phyloP scores from a whole-genome alignment of 1,140 invertebrate genomes.

The Neodiprion fabricii region DNA sequence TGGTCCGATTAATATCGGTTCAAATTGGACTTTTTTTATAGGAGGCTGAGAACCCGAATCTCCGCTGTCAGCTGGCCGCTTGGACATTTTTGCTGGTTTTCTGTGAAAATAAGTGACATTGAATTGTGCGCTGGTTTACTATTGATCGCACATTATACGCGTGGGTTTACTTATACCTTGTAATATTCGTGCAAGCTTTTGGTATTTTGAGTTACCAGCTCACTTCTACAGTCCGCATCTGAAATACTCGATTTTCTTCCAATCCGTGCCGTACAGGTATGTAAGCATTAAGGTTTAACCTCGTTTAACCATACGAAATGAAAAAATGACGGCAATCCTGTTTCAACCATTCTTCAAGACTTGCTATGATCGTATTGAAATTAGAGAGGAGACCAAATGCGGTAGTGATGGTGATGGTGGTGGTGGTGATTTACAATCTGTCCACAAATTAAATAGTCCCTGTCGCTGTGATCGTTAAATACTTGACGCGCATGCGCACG shows the following conservation, averaged over 20 bases:
- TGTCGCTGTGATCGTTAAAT: too few species aligned
- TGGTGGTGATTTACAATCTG: neutral
- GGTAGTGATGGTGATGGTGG: too few species aligned
- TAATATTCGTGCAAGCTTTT: neutral
- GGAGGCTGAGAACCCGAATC: slow-evolving; percentile 70
- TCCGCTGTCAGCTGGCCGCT: slow-evolving; percentile 72
- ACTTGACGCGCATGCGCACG: too few species aligned
- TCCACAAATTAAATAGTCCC: neutral
- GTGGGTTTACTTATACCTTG: neutral
- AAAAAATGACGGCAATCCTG: neutral
- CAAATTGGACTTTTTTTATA: slow-evolving; percentile 93
- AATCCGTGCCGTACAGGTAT: neutral
- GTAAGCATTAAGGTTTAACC: neutral
- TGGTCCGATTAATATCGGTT: slow-evolving; percentile 89
- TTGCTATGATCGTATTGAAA: too few species aligned
- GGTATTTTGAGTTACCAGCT: neutral
- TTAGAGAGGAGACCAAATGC: too few species aligned
- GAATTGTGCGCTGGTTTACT: neutral
- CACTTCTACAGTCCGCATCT: neutral
- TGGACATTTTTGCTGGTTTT: slow-evolving; percentile 69
- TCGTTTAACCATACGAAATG: neutral
- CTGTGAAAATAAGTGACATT: neutral
- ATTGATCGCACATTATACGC: neutral
- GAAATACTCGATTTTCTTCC: neutral
- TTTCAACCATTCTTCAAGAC: neutral